Conservation (phyloP, 2,797 vertebrate genomes). For the Hoplostethus atlanticus region DNA sequence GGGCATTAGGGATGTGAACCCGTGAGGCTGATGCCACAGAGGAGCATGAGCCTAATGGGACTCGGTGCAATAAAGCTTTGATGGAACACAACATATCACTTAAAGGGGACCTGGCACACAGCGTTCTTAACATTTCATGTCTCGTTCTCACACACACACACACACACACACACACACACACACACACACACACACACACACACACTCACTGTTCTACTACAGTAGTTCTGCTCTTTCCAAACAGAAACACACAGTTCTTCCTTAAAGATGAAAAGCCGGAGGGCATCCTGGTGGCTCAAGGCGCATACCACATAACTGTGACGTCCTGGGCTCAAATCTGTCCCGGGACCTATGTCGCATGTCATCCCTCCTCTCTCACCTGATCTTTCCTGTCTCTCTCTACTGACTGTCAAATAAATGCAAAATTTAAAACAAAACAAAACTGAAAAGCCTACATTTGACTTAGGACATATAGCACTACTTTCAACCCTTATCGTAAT, state of each 20-base stretch:
- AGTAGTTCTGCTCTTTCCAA: neutral
- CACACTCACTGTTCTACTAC: neutral
- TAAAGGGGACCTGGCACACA: slow-evolving; percentile 29
- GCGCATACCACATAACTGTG: too few species aligned
- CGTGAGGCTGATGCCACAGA: slow-evolving; percentile 59
- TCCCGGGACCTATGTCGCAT: too few species aligned
- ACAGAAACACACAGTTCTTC: slow-evolving; percentile 25
- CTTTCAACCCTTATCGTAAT: neutral
- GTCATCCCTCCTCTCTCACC: too few species aligned
- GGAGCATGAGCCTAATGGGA: slow-evolving; percentile 51
- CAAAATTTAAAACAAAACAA: too few species aligned
- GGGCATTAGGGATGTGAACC: slow-evolving; percentile 52
- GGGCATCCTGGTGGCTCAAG: too few species aligned
- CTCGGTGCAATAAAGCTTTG: slow-evolving; percentile 30
- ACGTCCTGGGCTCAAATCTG: too few species aligned
- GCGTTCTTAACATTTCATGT: slow-evolving; percentile 20
- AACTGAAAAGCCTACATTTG: slow-evolving; percentile 1
- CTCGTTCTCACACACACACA: slow-evolving; percentile 6
- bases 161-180: slow-evolving; percentile 12
- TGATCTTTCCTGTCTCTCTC: too few species aligned
- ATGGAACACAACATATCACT: slow-evolving; percentile 51
- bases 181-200: slow-evolving; percentile 1
- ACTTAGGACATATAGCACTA: slow-evolving; percentile 14
- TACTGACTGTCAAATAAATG: too few species aligned
- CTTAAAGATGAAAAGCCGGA: neutral